Base-by-base conservation (phyloP, 2,797 vertebrate genomes). In the Diplodus sargus region DNA sequence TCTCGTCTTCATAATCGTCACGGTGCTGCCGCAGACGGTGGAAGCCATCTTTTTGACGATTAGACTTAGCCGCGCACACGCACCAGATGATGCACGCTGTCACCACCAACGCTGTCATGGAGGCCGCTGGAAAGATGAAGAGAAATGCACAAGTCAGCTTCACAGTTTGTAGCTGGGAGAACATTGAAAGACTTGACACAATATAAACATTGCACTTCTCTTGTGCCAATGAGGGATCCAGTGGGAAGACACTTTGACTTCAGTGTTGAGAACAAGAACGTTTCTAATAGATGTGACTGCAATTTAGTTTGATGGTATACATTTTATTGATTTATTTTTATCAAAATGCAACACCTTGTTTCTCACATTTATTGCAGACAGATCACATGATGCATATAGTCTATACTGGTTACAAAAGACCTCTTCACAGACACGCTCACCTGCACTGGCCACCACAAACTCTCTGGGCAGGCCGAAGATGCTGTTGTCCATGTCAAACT, bases 61-160 rank as follows among this genome's bases (percentile, higher is more conserved):
- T 98, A 47, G 98, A 98, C 89, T 99, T 99, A 81, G 96, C 97
- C 0, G 97, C 96, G 74, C 98, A 99, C 62, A 99, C 97, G 3
- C 98, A 99, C 98, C 97, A 99, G 93, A 99, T 98, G 90, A 99
- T 99, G 82, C 97, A 99, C 20, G 97, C 97, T 0, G 98, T 99
- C 78, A 99, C 94, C 66, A 98, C 92, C 89, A 99, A 68, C 0
- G 98, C 98, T 0, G 97, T 98, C 98, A 99, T 98, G 61, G 96
- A 96, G 57, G 98, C 98, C n/a, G 97, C 98, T 99, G 90, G 69
- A 25, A 45, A 10, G 25, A 56, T 20, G 49, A 18, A 53, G 17
- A 72, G 12, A 70, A 71, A 74, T 0, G 28, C 28, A 56, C 5
- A 64, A 7, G 10, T 83, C 20, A 85, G 72, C 2, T 61, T 22